Evolutionary conservation across 2,113 vertebrate species (phyloP).

Genomic region (Lophotis ruficrista): DNA sequence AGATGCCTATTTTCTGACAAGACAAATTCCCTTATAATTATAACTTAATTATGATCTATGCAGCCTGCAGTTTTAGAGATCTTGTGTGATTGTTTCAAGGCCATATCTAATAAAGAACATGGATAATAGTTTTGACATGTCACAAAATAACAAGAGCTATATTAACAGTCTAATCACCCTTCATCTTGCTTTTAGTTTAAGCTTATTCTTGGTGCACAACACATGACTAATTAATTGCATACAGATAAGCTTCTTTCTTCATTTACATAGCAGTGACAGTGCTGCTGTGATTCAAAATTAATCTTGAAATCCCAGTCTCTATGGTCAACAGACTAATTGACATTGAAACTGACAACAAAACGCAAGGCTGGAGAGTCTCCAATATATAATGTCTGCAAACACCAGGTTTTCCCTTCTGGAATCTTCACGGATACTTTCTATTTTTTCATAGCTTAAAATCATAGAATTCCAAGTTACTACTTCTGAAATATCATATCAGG

Average conservation of each 20-base stretch:
- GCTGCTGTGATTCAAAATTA: neutral
- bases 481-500: neutral
- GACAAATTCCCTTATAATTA: neutral
- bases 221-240: neutral
- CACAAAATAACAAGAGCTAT: neutral
- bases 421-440: neutral
- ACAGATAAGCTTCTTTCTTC: neutral
- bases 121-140: neutral
- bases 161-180: neutral
- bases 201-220: neutral
- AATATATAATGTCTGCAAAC: neutral
- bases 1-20: neutral
- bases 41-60: neutral
- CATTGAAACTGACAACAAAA: neutral
- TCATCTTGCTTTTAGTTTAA: neutral
- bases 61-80: neutral
- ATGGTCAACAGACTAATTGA: neutral
- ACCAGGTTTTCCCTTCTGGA: neutral
- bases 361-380: neutral
- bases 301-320: neutral
- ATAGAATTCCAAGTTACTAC: neutral
- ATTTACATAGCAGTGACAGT: neutral
- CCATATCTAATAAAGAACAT: neutral
- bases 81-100: neutral
- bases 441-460: neutral